Conservation (phyloP, 2,888 invertebrate genomes). For the Euclidia mi region DNA sequence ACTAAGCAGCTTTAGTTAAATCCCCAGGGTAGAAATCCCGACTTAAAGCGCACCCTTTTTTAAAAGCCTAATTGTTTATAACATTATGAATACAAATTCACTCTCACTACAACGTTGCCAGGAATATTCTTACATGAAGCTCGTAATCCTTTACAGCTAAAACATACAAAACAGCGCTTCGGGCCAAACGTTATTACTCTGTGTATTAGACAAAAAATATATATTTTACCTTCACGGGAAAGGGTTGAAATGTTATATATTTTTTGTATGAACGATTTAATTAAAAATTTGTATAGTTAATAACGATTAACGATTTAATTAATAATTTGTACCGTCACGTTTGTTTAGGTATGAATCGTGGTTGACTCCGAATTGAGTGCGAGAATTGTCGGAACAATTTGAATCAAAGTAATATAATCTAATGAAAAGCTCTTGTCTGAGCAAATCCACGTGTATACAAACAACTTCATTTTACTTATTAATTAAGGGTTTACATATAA, state of each 20-base stretch:
- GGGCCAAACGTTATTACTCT: constrained; percentile 29
- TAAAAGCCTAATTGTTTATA: constrained; percentile 27
- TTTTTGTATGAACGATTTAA: constrained; percentile 10
- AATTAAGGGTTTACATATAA: too few species aligned
- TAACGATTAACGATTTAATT: constrained; percentile 17
- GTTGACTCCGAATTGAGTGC: constrained; percentile 5
- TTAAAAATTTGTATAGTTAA: constrained; percentile 16
- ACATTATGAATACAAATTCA: constrained; percentile 44
- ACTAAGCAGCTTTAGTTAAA: too few species aligned
- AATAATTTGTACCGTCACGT: constrained; percentile 11
- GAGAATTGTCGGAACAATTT: constrained; percentile 8
- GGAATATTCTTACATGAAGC: constrained; percentile 21
- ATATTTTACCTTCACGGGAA: constrained; percentile 9
- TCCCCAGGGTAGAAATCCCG: too few species aligned
- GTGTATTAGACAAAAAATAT: constrained; percentile 26
- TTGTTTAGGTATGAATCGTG: constrained; percentile 7
- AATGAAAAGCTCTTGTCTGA: constrained; percentile 4
- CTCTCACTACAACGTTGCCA: constrained; percentile 33
- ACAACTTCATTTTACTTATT: too few species aligned
- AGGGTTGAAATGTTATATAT: constrained; percentile 5
- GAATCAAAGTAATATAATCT: constrained; percentile 9
- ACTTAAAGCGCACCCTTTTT: neutral
- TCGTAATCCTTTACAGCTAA: constrained; percentile 32
- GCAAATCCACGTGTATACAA: neutral
- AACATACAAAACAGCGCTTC: constrained; percentile 30